These are phyloP conservation scores for Danio jaintianensis DNA, from an alignment of 2,797 vertebrate genomes.

Conservation along the genomic window DNA sequence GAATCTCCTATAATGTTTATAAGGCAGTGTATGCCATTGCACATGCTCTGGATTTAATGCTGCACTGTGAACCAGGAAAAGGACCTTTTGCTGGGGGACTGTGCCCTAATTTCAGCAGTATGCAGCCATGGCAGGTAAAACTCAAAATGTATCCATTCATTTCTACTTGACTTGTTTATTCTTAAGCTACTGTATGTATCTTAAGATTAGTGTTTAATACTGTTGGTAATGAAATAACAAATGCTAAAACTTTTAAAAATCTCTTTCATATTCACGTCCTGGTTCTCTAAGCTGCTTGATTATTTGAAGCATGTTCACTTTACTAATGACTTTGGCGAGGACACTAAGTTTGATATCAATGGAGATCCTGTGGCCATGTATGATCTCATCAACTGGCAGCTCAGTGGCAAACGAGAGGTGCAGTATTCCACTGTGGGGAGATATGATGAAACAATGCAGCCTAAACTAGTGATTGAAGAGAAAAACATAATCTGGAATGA, in stretches of 20 bases:
- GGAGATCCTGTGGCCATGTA: conserved; percentile 81
- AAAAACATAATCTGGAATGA: conserved; percentile 77
- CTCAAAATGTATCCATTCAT: not conserved
- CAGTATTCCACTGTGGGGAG: conserved; percentile 76
- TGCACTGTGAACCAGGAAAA: conserved; percentile 71
- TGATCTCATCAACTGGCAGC: conserved; percentile 83
- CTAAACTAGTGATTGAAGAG: conserved; percentile 76
- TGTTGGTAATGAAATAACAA: not conserved
- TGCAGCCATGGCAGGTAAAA: conserved; percentile 80
- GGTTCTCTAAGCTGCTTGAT: conserved; percentile 73
- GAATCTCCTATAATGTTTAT: conserved; percentile 85
- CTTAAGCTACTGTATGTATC: not conserved
- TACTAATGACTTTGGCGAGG: conserved; percentile 74
- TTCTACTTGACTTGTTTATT: not conserved
- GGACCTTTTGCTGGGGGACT: conserved; percentile 65
- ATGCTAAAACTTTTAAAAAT: not conserved
- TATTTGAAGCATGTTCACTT: conserved; percentile 78
- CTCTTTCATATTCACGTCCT: not conserved
- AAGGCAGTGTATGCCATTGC: conserved; percentile 80
- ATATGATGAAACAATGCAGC: conserved; percentile 73
- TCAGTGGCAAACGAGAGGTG: conserved; percentile 67
- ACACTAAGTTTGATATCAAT: conserved; percentile 80
- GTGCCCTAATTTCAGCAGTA: conserved; percentile 70
- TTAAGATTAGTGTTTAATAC: not conserved
- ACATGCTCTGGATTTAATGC: conserved; percentile 74